Percentiles rank a stretch among this genome's conserved stretches.
Conservation (phyloP, 2,113 vertebrate genomes). For the Trematomus loennbergii region DNA sequence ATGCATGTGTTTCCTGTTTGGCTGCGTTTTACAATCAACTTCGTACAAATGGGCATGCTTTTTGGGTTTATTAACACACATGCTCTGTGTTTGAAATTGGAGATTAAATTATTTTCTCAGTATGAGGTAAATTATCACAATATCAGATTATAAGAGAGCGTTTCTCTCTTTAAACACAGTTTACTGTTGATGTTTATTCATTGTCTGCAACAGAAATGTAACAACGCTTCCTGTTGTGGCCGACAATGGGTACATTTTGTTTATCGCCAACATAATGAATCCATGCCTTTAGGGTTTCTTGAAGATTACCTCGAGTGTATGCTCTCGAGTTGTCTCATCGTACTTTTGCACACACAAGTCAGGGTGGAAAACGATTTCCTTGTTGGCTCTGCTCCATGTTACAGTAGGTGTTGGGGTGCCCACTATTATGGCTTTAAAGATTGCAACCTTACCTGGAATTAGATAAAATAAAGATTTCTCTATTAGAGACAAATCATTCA, state of each 20-base stretch:
- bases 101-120: no score
- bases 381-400: constrained; percentile 83
- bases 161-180: neutral
- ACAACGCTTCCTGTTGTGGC: neutral
- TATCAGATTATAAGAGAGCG: neutral
- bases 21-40: neutral
- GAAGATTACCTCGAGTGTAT: constrained; percentile 85
- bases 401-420: constrained; percentile 88
- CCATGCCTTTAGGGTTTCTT: neutral
- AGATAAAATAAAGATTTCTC: neutral
- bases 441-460: constrained; percentile 87
- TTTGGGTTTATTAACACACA: no score
- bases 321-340: constrained; percentile 73
- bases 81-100: no score
- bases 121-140: neutral
- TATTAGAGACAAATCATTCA: neutral
- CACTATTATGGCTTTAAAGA: constrained; percentile 87
- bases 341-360: constrained; percentile 83
- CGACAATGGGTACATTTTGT: neutral
- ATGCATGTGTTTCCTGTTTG: neutral
- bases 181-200: neutral
- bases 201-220: neutral
- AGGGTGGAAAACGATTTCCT: constrained; percentile 80
- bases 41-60: no score
- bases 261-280: neutral